Base-by-base conservation (phyloP, 2,888 invertebrate species). In the Himalopsyche japonica region DNA sequence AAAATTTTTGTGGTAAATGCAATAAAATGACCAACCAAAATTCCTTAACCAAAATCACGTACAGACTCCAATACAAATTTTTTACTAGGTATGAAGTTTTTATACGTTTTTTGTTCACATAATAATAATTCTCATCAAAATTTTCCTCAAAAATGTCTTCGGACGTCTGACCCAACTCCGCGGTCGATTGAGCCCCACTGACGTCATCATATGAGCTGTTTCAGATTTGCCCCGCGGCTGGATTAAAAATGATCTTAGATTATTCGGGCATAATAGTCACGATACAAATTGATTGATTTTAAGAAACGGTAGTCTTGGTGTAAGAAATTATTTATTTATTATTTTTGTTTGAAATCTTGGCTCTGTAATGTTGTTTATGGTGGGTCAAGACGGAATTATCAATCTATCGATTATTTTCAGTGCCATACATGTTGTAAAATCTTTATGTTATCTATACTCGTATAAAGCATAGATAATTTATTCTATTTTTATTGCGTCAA, bases 261-360 rank as follows among this genome's bases (percentile, higher is more conserved):
- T 57, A 57, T 57, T 57, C 57, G 57, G 57, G 57, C 57, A 57
- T 57, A 57, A 57, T 57, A 24, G 57, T 57, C 57, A 20, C 57
- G 57, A 57, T n/a, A 57, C 10, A 57, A 57, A 82, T 82, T 82
- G 82, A 82, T 82, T 77, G 82, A 48, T 49, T 82, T 48, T 49
- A 32, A 18, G 77, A 82, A 82, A 82, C 82, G 49, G 82, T 82
- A 82, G 82, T 82, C 82, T n/a, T 43, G 27, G 6, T 20, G 57
- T 57, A 20, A 24, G 57, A 24, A 57, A 57, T 43, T 43, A 43
- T 43, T 43, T 43, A 43, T 57, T 57, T 57, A 57, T 57, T 57
- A 76, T 76, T 76, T 76, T 76, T 32, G 32, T 34, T 27, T 10
- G 27, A n/a, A 70, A 43, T 81, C 81, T 20, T 57, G 57, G 57